phyloP scores from a whole-genome alignment of 2,797 vertebrate species.

The Peromyscus attwateri region DNA sequence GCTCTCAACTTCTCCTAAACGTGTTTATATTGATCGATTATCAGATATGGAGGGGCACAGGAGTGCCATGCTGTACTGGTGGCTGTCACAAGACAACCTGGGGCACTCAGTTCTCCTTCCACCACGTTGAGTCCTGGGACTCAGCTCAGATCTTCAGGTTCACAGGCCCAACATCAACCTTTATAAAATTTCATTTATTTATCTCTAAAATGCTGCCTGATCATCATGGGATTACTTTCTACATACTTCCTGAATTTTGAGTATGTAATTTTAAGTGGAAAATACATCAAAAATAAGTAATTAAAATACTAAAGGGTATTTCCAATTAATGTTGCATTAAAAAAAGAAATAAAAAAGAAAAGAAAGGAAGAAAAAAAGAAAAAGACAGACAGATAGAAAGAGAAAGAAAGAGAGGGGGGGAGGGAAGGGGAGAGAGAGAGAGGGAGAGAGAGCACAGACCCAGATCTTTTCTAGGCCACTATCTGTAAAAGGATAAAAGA shows the following conservation, averaged over 20 bases:
- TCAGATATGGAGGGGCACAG: neutral
- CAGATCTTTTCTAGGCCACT: neutral
- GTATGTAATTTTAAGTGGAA: neutral
- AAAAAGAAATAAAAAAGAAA: accelerated
- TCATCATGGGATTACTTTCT: neutral
- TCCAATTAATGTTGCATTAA: slow-evolving; percentile 27
- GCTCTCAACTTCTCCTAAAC: neutral
- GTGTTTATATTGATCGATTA: neutral
- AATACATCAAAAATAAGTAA: neutral
- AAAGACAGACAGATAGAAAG: accelerated
- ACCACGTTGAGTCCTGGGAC: neutral
- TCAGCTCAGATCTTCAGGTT: neutral
- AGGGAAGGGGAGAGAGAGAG: too few relatives aligned
- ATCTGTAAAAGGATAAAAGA: neutral
- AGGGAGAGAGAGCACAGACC: neutral
- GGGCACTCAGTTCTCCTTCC: neutral
- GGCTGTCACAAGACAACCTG: neutral
- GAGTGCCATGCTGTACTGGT: too few relatives aligned
- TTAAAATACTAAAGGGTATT: neutral
- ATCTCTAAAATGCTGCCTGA: neutral
- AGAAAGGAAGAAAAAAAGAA: neutral
- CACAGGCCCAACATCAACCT: neutral
- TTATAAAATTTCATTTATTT: slow-evolving; percentile 28
- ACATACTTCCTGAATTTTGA: neutral
- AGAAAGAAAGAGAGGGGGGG: neutral